Evolutionary conservation across 2,113 vertebrate species (phyloP).

Genomic region (Hystrix brachyura): DNA sequence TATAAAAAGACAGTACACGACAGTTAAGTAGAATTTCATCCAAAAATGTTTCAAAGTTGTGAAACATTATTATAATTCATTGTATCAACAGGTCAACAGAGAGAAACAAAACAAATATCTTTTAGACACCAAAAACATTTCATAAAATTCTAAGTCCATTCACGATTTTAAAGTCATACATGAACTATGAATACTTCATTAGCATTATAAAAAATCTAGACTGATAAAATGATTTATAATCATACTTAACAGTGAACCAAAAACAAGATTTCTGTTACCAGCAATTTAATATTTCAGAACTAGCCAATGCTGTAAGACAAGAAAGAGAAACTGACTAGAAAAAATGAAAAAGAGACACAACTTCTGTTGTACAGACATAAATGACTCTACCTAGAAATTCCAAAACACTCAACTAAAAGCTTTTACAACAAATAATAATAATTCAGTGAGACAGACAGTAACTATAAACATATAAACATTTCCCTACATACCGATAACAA

Average conservation of each 20-base stretch:
- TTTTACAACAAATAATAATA: constrained; percentile 21
- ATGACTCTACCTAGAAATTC: constrained; percentile 50
- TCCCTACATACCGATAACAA: constrained; percentile 12
- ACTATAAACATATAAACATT: constrained; percentile 29
- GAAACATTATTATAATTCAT: constrained; percentile 66
- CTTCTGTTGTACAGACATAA: not conserved
- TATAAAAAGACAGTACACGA: constrained; percentile 52
- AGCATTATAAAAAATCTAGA: not conserved
- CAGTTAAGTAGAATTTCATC: constrained; percentile 49
- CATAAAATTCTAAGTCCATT: constrained; percentile 64
- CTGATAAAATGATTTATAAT: not conserved
- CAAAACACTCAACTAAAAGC: constrained; percentile 65
- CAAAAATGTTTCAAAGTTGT: constrained; percentile 49
- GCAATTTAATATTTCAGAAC: constrained; percentile 58
- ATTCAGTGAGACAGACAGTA: constrained; percentile 40
- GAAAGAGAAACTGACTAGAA: constrained; percentile 51
- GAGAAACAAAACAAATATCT: constrained; percentile 30
- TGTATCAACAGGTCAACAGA: constrained; percentile 42
- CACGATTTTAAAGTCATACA: constrained; percentile 24
- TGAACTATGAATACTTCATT: constrained; percentile 17
- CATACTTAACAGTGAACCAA: constrained; percentile 48
- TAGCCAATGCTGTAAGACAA: constrained; percentile 54
- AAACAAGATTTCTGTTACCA: constrained; percentile 54
- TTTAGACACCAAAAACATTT: constrained; percentile 59
- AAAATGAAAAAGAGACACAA: constrained; percentile 51